Evolutionary conservation across 2,113 vertebrate genomes (phyloP), one percentile per base, ranked within the genome.

Genomic region (Salvator merianae): DNA sequence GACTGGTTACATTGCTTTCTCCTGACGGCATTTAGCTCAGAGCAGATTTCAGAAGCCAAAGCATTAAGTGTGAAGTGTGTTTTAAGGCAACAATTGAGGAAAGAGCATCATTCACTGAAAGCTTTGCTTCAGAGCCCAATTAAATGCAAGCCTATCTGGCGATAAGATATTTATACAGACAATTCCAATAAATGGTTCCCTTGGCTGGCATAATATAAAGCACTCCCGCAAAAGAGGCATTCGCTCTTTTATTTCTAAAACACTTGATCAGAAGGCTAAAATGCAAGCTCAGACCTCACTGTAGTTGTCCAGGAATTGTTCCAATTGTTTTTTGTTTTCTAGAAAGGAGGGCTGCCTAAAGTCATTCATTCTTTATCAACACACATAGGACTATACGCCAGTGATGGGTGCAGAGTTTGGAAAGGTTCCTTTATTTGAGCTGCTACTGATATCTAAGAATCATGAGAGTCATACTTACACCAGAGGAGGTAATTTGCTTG

Each of bases 41-140:
- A 85, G 50, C 69, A 87, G 53, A 40, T 24, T 69, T 79, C 32
- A 10, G 30, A 75, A 0, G 5, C 2, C 8, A 0, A 14, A 70
- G 22, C 10, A 70, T 80, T 34, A 59, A n/a, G 62, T 10, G 14
- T 65, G 9, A 83, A 68, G 14, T 14, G 12, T 20, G 0, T 38
- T 90, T 87, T 72, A 32, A 82, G 26, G 50, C 47, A 74, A 53
- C 59, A 47, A 50, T 80, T 47, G 77, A 12, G 10, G 3, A 69
- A 69, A 55, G 66, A 73, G 4, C 1, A 73, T 79, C 84, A 85
- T 84, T 5, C n/a, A 76, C n/a, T 62, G 72, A 22, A 69, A 77
- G 65, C 1, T 74, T 1, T 36, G 40, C 32, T 79, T 87, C 55
- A 36, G 43, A 83, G 36, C 76, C 59, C 84, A 78, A 79, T 38